Evolutionary conservation across 2,113 vertebrate species (phyloP), one percentile per base, ranked within the genome.

Genomic region (Semicossyphus pulcher): DNA sequence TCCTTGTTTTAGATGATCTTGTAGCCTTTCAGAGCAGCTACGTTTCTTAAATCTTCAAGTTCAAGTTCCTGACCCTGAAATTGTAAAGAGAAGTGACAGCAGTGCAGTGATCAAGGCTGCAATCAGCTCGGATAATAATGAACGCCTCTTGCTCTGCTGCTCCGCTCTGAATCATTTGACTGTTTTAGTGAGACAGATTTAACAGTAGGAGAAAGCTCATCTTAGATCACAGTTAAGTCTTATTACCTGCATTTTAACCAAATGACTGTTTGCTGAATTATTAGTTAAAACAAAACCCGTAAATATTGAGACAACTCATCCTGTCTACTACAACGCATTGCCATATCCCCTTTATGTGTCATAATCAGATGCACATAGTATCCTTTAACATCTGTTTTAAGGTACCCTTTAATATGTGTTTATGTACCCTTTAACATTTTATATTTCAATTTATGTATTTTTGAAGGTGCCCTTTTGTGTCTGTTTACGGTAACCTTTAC

Each of bases 221-320:
- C 34, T 56, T 60, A 25, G 14, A 31, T 52, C 36, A 16, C 0
- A 2, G n/a, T 73, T 48, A 52, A 7, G 6, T 20, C 10, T 67
- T 56, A 48, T 26, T 49, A 42, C 23, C 47, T 29, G 14, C 36
- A 11, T 56, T 71, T 74, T 21, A 37, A 64, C 64, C 69, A 11
- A 64, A n/a, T 66, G 54, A 56, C 25, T 63, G 49, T 23, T 59
- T 45, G 12, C 44, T 58, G 44, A 49, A n/a, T n/a, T n/a, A n/a
- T n/a, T n/a, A n/a, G n/a, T n/a, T n/a, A n/a, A n/a, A n/a, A n/a
- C n/a, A n/a, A n/a, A n/a, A n/a, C n/a, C n/a, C n/a, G n/a, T n/a
- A n/a, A n/a, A n/a, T n/a, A n/a, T n/a, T n/a, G n/a, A n/a, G n/a
- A n/a, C n/a, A n/a, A n/a, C n/a, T n/a, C n/a, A n/a, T n/a, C n/a